Conservation (phyloP, 2,888 invertebrate genomes). For the Flexamia atlantica region DNA sequence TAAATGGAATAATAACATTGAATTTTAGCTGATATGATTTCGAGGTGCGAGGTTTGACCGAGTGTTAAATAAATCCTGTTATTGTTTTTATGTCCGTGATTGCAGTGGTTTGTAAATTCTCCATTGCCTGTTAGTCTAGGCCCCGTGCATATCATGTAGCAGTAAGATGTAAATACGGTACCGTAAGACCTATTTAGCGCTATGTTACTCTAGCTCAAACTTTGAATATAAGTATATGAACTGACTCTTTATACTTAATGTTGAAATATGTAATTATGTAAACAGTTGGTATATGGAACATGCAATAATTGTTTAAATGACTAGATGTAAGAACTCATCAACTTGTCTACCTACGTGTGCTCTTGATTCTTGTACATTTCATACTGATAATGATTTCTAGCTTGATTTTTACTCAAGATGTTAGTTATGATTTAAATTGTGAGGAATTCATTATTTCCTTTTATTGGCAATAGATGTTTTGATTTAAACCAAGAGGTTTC, state of each 20-base stretch:
- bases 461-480: neutral
- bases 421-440: neutral
- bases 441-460: slow-evolving; percentile 7
- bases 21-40: too few species aligned
- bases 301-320: slow-evolving; percentile 57
- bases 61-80: neutral
- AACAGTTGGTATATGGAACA: slow-evolving; percentile 51
- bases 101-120: slow-evolving; percentile 40
- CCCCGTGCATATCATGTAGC: slow-evolving; percentile 53
- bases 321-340: slow-evolving; percentile 37
- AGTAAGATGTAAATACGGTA: slow-evolving; percentile 40
- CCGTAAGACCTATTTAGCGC: slow-evolving; percentile 15
- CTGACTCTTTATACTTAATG: slow-evolving; percentile 58
- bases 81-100: slow-evolving; percentile 45
- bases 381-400: slow-evolving; percentile 21
- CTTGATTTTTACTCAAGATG: neutral
- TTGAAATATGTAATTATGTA: slow-evolving; percentile 57
- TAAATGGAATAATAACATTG: too few species aligned
- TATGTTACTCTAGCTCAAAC: slow-evolving; percentile 55
- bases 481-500: too few species aligned
- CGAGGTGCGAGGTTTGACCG: slow-evolving; percentile 42
- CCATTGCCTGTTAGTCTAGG: slow-evolving; percentile 48
- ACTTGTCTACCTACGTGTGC: slow-evolving; percentile 41
- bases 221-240: slow-evolving; percentile 47
- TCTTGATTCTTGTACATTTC: slow-evolving; percentile 48